A percentile compares a stretch with the other conserved stretches of the same genome.
phyloP scores from a whole-genome alignment of 2,888 invertebrate species.

The Lasius platythorax region DNA sequence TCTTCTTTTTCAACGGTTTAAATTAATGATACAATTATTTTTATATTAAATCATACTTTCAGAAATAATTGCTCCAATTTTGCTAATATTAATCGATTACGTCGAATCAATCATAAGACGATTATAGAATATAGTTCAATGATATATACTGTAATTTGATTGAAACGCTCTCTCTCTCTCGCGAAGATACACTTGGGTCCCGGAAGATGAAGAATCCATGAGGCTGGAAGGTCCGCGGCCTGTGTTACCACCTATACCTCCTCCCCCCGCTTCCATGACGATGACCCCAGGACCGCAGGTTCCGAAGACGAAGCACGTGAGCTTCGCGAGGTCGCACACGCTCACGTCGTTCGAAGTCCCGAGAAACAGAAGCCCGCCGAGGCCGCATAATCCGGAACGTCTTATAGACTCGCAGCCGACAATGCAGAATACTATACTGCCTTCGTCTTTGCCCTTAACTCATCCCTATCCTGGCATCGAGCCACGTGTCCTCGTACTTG shows the following conservation, averaged over 20 bases:
- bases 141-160: neutral
- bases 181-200: slow-evolving; percentile 90
- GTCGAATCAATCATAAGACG: neutral
- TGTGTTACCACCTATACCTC: slow-evolving; percentile 86
- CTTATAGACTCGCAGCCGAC: slow-evolving; percentile 85
- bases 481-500: slow-evolving; percentile 85
- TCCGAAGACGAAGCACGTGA: slow-evolving; percentile 95
- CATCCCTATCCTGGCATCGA: slow-evolving; percentile 81
- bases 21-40: neutral
- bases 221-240: slow-evolving; percentile 91
- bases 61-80: neutral
- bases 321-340: slow-evolving; percentile 95
- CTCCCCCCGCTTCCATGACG: slow-evolving; percentile 83
- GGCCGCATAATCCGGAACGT: slow-evolving; percentile 86
- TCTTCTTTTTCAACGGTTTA: neutral
- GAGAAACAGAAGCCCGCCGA: slow-evolving; percentile 85
- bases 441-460: slow-evolving; percentile 74
- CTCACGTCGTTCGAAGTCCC: slow-evolving; percentile 92
- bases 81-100: slow-evolving; percentile 7
- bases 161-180: neutral
- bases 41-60: neutral
- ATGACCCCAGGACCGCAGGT: slow-evolving; percentile 88
- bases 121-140: neutral
- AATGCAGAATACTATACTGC: slow-evolving; percentile 78
- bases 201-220: slow-evolving; percentile 91